phyloP scores from a whole-genome alignment of 1,140 invertebrate species.

The Chrysopa pallens region DNA sequence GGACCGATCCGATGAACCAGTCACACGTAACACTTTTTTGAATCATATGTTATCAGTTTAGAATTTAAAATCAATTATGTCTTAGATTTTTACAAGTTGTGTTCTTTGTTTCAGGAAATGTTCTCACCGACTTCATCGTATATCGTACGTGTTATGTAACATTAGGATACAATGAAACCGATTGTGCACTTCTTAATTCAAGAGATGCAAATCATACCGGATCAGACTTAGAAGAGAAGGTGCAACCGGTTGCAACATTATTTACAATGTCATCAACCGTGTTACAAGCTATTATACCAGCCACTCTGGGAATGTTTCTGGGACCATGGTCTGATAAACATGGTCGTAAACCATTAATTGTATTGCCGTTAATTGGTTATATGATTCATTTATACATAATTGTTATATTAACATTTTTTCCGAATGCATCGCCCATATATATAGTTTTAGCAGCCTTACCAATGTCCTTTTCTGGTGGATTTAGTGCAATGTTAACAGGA shows the following conservation, averaged over 20 bases:
- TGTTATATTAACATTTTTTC: not conserved
- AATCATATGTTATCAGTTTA: too few species aligned
- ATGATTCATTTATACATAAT: not conserved
- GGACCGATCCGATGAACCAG: too few species aligned
- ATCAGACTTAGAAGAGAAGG: not conserved
- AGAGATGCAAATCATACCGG: not conserved
- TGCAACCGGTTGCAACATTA: not conserved
- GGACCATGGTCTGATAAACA: not conserved
- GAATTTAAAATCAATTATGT: too few species aligned
- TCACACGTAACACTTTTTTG: too few species aligned
- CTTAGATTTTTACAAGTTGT: too few species aligned
- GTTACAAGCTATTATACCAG: not conserved
- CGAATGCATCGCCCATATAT: not conserved
- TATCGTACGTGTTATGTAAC: not conserved
- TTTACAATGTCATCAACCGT: not conserved
- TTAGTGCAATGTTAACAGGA: not conserved
- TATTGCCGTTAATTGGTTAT: not conserved
- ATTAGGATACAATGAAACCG: not conserved
- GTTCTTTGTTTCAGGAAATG: not conserved
- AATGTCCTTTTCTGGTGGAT: not conserved
- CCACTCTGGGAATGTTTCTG: not conserved
- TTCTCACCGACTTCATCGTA: not conserved
- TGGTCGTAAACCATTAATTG: not conserved
- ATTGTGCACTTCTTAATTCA: not conserved
- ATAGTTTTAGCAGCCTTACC: not conserved